phyloP scores from a whole-genome alignment of 2,797 vertebrate genomes.

The Sebastes variabilis region DNA sequence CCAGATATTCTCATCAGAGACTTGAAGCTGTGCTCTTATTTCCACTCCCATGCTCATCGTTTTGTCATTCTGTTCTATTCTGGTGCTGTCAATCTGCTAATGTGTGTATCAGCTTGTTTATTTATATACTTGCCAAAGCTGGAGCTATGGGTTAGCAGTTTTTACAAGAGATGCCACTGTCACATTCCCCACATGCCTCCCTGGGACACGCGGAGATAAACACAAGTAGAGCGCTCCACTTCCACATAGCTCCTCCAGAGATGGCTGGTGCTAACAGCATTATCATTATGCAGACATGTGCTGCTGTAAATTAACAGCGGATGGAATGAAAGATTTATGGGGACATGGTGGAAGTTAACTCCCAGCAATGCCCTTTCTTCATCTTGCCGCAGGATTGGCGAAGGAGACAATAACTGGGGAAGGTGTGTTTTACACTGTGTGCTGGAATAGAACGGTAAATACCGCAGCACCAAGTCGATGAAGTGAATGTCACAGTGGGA shows the following conservation, averaged over 20 bases:
- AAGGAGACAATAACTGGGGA: constrained; percentile 18
- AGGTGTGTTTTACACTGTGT: constrained; percentile 36
- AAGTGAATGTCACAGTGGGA: constrained; percentile 65
- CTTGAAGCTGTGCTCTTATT: neutral
- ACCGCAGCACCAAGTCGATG: constrained; percentile 59
- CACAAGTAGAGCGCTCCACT: constrained; percentile 39
- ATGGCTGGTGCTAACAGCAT: constrained; percentile 27
- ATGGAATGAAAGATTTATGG: constrained; percentile 9
- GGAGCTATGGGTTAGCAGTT: constrained; percentile 34
- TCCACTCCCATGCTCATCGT: constrained; percentile 18
- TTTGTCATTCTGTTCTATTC: constrained; percentile 54
- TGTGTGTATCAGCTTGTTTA: constrained; percentile 53
- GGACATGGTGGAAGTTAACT: constrained; percentile 9
- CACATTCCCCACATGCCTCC: constrained; percentile 39
- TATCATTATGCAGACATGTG: constrained; percentile 36
- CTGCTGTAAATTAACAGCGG: constrained; percentile 30
- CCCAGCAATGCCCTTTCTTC: neutral
- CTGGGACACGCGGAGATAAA: constrained; percentile 43
- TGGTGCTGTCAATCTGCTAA: constrained; percentile 37
- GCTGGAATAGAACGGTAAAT: constrained; percentile 54
- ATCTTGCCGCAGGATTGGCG: neutral
- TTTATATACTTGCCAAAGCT: constrained; percentile 53
- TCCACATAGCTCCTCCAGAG: constrained; percentile 44
- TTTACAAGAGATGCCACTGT: constrained; percentile 42
- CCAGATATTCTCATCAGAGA: constrained; percentile 1